Conservation (phyloP, 2,888 invertebrate genomes). For the Hypena proboscidalis region DNA sequence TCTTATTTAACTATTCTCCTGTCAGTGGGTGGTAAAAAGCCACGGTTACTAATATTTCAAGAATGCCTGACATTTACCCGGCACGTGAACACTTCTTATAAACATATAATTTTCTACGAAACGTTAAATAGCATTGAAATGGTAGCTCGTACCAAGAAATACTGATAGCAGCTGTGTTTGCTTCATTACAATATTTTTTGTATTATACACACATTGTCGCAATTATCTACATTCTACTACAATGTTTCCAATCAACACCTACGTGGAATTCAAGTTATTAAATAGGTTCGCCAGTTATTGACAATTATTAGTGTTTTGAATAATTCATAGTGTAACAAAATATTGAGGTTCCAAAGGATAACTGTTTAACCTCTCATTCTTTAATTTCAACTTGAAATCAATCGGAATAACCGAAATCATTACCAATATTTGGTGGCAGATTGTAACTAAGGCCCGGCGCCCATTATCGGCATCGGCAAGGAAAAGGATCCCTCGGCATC, state of each 20-base stretch:
- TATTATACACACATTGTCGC: slow-evolving; percentile 4
- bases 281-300: not conserved
- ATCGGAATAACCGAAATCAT: too few relatives aligned
- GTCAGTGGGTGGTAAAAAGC: too few relatives aligned
- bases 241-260: slow-evolving; percentile 13
- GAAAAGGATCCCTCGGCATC: slow-evolving; percentile 9
- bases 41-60: too few relatives aligned
- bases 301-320: not conserved
- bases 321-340: not conserved
- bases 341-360: too few relatives aligned
- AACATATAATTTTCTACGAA: slow-evolving; percentile 12
- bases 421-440: too few relatives aligned
- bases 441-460: not conserved
- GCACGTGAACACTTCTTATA: too few relatives aligned
- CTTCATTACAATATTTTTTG: slow-evolving; percentile 15
- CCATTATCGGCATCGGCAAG: slow-evolving; percentile 17
- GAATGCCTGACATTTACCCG: too few relatives aligned
- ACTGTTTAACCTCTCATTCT: too few relatives aligned
- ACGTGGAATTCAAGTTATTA: slow-evolving; percentile 16
- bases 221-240: slow-evolving; percentile 6
- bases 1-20: too few relatives aligned
- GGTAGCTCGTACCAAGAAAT: slow-evolving; percentile 23
- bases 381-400: too few relatives aligned
- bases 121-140: slow-evolving; percentile 6
- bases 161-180: slow-evolving; percentile 23